Evolutionary conservation across 2,888 invertebrate species (phyloP), one percentile per base, ranked within the genome.

Genomic region (Phyllotreta striolata): DNA sequence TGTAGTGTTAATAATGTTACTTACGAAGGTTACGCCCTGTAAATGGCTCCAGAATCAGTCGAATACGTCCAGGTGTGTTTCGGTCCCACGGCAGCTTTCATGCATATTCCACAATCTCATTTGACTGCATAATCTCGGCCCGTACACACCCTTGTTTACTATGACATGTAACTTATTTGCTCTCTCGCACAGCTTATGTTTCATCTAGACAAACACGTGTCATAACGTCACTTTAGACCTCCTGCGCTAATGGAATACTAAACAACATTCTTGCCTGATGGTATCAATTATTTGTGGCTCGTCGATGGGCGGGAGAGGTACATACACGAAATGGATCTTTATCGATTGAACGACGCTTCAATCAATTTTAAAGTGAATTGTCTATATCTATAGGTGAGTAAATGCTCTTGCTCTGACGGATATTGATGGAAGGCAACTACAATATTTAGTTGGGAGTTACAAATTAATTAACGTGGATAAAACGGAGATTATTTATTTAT

Each of bases 101-200:
- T 81, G 79, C 79, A 81, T 81, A 81, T 81, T 80, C 79, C 77
- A 80, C 76, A 77, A 80, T 79, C 79, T 81, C 79, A 80, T 81
- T 80, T 79, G 79, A 80, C 80, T 80, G 77, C 77, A 77, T 80
- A 80, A 81, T 80, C 80, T 77, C 72, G 72, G 72, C 70, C 75
- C 74, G 72, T 75, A 74, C 74, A 74, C 74, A 74, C 75, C 76
- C 76, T 78, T 78, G 77, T 78, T 77, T 77, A 77, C 75, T 73
- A 73, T 78, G 77, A 78, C 77, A 74, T 70, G 69, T 72, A 75
- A 75, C 75, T 77, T 76, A 77, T 74, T 74, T 74, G 72, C 74
- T 71, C 61, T 66, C 61, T 63, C 64, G 62, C 63, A 66, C 70
- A 66, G 70, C 68, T 70, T 66, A 66, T 68, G 70, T 68, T 65